Evolutionary conservation across 2,888 invertebrate genomes (phyloP), one percentile per base, ranked within the genome.

Genomic region (Agonopterix subpropinquella): DNA sequence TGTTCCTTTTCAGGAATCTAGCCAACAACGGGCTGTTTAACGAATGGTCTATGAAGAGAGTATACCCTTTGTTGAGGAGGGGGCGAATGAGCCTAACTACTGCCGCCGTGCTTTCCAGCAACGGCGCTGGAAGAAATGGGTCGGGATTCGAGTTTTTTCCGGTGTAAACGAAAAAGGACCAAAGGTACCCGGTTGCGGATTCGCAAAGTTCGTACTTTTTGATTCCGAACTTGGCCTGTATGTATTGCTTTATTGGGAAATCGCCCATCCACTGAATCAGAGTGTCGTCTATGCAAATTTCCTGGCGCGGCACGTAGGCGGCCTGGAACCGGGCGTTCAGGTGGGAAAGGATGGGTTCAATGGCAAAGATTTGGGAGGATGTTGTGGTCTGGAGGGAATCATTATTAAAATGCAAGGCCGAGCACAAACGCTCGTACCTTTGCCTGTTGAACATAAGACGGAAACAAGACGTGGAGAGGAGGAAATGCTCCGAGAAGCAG

Each of bases 241-340:
- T 55, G 36, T 47, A 52, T 42, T 56, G 57, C 7, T 47, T 50
- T 39, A 54, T 53, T 9, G 43, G 47, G 10, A 54, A 35, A 8
- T 45, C 48, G 9, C 56, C 56, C 36, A 58, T 58, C 57, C 58
- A 60, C n/a, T 56, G 51, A 11, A 53, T 52, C 48, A 57, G 44
- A 11, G 52, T 53, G 43, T 59, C 57, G 43, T 56, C 54, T 41
- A 59, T 55, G 36, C 45, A 44, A 4, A 54, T 13, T 5, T 51
- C 47, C 44, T 46, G 52, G 8, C 43, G 35, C 8, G 49, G 49
- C 13, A 44, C 41, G 37, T 56, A 54, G 10, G 8, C 10, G 5
- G 5, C 7, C 11, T 44, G 28, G n/a, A 44, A 44, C 10, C 48
- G 53, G 10, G 18, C 41, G 11, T 52, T 58, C n/a, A 44, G 44